phyloP scores from a whole-genome alignment of 2,797 vertebrate genomes.

The Macropus fuliginosus region DNA sequence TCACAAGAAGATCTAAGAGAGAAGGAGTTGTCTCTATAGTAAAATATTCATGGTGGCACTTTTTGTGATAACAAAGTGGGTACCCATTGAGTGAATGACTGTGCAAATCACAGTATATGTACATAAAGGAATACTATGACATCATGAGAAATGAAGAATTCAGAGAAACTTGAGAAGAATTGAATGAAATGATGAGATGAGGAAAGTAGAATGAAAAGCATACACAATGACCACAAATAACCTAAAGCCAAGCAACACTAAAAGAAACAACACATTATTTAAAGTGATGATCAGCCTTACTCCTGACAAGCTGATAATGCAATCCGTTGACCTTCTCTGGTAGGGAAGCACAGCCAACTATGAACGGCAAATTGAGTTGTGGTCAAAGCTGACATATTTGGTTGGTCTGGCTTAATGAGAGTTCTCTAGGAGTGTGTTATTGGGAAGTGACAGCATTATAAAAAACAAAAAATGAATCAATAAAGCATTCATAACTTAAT shows the following conservation, averaged over 20 bases:
- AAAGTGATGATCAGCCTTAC: neutral
- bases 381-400: neutral
- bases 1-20: neutral
- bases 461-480: neutral
- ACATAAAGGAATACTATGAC: neutral
- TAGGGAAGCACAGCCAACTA: no score
- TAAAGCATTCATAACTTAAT: neutral
- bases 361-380: neutral
- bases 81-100: neutral
- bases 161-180: neutral
- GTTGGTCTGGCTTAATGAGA: neutral
- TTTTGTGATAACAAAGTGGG: neutral
- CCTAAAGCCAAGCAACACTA: neutral
- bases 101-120: constrained; percentile 7
- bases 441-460: neutral
- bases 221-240: neutral
- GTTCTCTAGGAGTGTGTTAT: neutral
- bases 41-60: neutral
- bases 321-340: neutral
- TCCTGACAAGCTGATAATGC: neutral
- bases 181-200: neutral
- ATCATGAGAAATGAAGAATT: neutral
- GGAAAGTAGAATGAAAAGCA: neutral
- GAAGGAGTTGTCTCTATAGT: neutral
- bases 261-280: neutral